phyloP scores from a whole-genome alignment of 2,797 vertebrate genomes.

The Pterois miles region DNA sequence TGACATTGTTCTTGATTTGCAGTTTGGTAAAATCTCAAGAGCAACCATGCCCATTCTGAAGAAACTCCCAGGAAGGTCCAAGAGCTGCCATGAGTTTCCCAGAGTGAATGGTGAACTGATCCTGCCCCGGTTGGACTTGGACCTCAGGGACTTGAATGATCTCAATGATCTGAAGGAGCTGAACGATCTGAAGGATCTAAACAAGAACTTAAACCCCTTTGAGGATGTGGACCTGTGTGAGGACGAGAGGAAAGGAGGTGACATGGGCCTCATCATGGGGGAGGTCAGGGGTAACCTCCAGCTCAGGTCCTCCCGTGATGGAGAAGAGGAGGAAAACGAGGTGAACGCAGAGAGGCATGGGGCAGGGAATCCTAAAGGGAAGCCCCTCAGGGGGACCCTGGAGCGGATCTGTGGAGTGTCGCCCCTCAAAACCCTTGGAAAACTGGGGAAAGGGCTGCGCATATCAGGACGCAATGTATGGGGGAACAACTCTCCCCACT shows the following conservation, averaged over 20 bases:
- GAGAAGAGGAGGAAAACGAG: constrained; percentile 85
- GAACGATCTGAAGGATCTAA: constrained; percentile 74
- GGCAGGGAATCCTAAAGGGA: constrained; percentile 75
- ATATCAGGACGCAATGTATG: constrained; percentile 82
- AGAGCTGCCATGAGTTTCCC: constrained; percentile 79
- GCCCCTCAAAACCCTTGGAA: constrained; percentile 85
- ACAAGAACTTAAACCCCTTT: constrained; percentile 83
- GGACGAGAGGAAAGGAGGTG: constrained; percentile 67
- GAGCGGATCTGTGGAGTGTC: constrained; percentile 84
- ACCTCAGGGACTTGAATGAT: constrained; percentile 72
- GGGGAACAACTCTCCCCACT: constrained; percentile 71
- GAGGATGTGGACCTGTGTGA: constrained; percentile 81
- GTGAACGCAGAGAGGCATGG: constrained; percentile 79
- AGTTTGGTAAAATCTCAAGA: constrained; percentile 60
- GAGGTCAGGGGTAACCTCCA: constrained; percentile 63
- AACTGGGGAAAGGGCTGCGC: constrained; percentile 84
- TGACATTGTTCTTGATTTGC: constrained; percentile 44
- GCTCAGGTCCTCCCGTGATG: constrained; percentile 71
- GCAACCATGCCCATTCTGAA: constrained; percentile 85
- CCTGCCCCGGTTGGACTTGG: constrained; percentile 78
- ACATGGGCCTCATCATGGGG: constrained; percentile 78
- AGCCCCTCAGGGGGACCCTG: constrained; percentile 82
- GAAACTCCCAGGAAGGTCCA: constrained; percentile 83
- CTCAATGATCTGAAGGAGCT: constrained; percentile 76
- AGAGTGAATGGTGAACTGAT: constrained; percentile 79